Conservation (phyloP, 2,797 vertebrate species). For the Lacerta agilis region DNA sequence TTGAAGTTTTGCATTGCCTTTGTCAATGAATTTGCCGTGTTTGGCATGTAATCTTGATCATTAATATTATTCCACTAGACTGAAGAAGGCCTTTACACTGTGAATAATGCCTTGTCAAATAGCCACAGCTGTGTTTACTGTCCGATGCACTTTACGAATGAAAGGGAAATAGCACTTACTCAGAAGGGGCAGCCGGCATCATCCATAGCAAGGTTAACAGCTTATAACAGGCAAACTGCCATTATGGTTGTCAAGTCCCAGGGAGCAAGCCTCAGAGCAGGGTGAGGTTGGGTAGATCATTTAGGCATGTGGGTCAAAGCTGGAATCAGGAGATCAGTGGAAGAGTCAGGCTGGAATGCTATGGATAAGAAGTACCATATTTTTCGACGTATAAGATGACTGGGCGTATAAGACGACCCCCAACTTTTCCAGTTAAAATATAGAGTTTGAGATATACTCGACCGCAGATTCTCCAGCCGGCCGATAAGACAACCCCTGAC, state of each 20-base stretch:
- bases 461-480: too few species aligned
- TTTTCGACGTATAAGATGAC: too few species aligned
- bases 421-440: too few species aligned
- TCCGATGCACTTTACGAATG: slow-evolving; percentile 31
- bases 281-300: background rate
- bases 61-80: slow-evolving; percentile 53
- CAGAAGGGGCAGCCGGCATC: background rate
- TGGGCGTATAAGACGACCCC: too few species aligned
- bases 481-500: too few species aligned
- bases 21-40: slow-evolving; percentile 22
- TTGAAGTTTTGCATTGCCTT: slow-evolving; percentile 1
- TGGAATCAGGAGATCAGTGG: background rate
- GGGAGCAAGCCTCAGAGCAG: background rate
- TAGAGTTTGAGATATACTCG: too few species aligned
- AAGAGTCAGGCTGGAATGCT: background rate
- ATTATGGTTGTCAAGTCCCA: background rate
- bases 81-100: slow-evolving; percentile 33
- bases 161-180: slow-evolving; percentile 39
- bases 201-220: background rate
- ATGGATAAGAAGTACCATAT: background rate
- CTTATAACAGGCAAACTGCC: background rate
- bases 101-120: slow-evolving; percentile 53
- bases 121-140: slow-evolving; percentile 54
- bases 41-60: slow-evolving; percentile 37
- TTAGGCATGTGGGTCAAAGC: background rate